Conservation (phyloP, 2,888 invertebrate species). For the Mythimna pallens region DNA sequence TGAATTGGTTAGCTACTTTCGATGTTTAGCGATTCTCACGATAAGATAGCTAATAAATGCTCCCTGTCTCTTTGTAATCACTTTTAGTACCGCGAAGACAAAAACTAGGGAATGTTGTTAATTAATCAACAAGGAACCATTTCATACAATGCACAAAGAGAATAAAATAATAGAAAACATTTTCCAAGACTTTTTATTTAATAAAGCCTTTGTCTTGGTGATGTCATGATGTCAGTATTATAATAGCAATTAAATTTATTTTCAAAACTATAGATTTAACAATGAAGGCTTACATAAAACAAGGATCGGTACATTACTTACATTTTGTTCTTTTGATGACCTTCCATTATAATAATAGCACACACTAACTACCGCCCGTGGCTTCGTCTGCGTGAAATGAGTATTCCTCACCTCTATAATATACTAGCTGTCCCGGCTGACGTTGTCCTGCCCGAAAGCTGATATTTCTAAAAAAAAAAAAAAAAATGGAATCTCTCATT, state of each 20-base stretch:
- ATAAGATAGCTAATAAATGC: slow-evolving; percentile 17
- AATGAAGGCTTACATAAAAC: not conserved
- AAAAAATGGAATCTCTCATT: too few relatives aligned
- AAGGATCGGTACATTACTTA: not conserved
- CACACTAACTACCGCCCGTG: too few relatives aligned
- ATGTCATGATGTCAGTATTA: slow-evolving; percentile 1
- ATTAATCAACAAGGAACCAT: slow-evolving; percentile 34
- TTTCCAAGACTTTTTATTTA: slow-evolving; percentile 37
- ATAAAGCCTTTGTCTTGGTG: slow-evolving; percentile 25
- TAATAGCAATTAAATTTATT: not conserved
- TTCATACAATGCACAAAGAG: slow-evolving; percentile 48
- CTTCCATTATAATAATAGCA: too few relatives aligned
- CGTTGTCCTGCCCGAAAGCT: too few relatives aligned
- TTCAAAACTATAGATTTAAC: not conserved
- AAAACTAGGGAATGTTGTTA: slow-evolving; percentile 42
- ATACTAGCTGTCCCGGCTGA: too few relatives aligned
- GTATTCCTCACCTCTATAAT: too few relatives aligned
- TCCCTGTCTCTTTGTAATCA: slow-evolving; percentile 31
- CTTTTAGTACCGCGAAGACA: slow-evolving; percentile 36
- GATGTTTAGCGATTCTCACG: slow-evolving; percentile 35
- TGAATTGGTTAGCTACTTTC: not conserved
- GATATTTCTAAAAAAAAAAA: too few relatives aligned
- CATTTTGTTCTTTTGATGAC: not conserved
- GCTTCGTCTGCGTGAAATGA: too few relatives aligned
- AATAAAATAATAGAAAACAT: slow-evolving; percentile 29